A percentile compares a stretch with the other conserved stretches of the same genome.
These are phyloP conservation scores for Pseudorectes ferrugineus DNA, from an alignment of 2,113 vertebrate species.

Conservation along the genomic window DNA sequence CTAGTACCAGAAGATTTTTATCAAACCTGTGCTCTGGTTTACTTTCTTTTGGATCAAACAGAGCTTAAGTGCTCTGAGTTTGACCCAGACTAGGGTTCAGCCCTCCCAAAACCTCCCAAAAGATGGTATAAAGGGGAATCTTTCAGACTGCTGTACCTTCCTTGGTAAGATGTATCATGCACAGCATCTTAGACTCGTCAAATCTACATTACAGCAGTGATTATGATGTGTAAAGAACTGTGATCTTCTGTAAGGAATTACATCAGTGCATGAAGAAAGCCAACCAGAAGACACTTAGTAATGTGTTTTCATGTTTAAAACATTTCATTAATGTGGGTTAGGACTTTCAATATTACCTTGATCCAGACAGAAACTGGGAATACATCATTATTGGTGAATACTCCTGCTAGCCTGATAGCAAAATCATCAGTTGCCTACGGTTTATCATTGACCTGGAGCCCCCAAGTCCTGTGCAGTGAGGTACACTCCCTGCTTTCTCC, in stretches of 20 bases:
- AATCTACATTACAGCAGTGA: neutral
- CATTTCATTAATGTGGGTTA: neutral
- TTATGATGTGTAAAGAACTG: neutral
- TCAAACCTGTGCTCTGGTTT: neutral
- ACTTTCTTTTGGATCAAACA: neutral
- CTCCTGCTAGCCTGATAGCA: neutral
- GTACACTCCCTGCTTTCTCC: neutral
- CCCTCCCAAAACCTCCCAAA: neutral
- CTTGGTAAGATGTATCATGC: neutral
- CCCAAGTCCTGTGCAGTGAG: neutral
- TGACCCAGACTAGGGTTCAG: neutral
- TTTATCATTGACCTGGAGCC: neutral
- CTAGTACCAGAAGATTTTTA: neutral
- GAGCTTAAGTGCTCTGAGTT: neutral
- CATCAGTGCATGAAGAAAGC: neutral
- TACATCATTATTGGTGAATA: neutral
- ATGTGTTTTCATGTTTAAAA: neutral
- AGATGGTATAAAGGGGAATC: neutral
- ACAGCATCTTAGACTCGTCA: neutral
- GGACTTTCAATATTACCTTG: neutral
- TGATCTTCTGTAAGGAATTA: neutral
- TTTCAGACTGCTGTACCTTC: neutral
- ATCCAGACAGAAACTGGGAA: neutral
- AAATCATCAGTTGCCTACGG: neutral
- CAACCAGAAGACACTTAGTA: neutral